A percentile compares a stretch with the other conserved stretches of the same genome.
These are phyloP conservation scores for Pseudochirops corinnae DNA, from an alignment of 2,797 vertebrate genomes.

Conservation along the genomic window DNA sequence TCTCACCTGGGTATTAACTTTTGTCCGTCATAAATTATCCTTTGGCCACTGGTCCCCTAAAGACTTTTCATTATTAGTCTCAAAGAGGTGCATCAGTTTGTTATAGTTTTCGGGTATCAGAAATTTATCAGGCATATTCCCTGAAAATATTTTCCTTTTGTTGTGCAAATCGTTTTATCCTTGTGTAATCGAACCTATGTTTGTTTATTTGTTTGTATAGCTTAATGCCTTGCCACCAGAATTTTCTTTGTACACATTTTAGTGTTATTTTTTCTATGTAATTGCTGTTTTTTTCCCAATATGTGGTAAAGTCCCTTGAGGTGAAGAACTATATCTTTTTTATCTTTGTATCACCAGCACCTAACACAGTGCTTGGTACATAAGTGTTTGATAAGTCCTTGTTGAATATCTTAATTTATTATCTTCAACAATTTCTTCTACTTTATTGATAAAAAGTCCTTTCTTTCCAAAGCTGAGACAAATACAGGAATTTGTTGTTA, in stretches of 20 bases:
- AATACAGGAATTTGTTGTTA: no score
- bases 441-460: no score
- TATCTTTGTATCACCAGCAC: neutral
- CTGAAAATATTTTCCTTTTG: neutral
- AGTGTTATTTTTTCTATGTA: neutral
- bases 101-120: neutral
- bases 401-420: neutral
- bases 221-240: no score
- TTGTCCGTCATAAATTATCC: neutral
- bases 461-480: no score
- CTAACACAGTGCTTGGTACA: neutral
- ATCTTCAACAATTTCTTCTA: no score
- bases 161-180: neutral
- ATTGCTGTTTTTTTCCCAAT: no score
- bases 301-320: neutral
- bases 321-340: neutral
- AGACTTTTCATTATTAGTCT: neutral
- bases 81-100: neutral
- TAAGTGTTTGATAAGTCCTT: neutral
- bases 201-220: no score
- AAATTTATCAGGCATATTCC: neutral
- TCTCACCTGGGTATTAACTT: neutral
- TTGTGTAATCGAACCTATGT: neutral
- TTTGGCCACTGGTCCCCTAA: neutral
- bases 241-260: neutral